phyloP scores from a whole-genome alignment of 2,888 invertebrate genomes.

The Volucella inanis region DNA sequence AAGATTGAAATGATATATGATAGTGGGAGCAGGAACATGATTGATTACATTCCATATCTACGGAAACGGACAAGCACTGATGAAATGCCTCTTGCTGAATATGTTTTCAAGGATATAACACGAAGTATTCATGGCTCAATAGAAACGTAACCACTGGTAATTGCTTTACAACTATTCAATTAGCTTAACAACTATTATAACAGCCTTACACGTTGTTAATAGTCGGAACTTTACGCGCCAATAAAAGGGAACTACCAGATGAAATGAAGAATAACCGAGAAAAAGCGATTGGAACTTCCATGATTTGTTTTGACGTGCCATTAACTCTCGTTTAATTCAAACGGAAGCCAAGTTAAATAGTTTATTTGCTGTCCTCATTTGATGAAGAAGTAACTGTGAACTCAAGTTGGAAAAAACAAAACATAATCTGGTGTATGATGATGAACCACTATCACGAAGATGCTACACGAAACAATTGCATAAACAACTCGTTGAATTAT shows the following conservation, averaged over 20 bases:
- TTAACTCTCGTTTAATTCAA: slow-evolving; percentile 17
- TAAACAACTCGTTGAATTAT: too few relatives aligned
- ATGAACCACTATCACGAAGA: too few relatives aligned
- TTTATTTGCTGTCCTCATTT: not conserved
- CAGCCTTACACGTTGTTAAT: slow-evolving; percentile 1
- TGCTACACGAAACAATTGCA: too few relatives aligned
- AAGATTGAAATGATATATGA: too few relatives aligned
- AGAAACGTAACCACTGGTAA: not conserved
- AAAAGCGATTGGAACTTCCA: not conserved
- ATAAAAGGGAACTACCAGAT: not conserved
- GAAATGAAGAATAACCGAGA: not conserved
- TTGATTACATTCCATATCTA: too few relatives aligned
- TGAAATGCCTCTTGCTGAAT: not conserved
- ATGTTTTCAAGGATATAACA: too few relatives aligned
- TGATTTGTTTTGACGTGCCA: too few relatives aligned
- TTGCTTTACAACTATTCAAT: slow-evolving; percentile 8
- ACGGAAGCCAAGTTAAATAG: not conserved
- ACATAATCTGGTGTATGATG: too few relatives aligned
- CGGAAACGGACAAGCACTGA: too few relatives aligned
- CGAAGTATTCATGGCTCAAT: not conserved
- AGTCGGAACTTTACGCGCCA: not conserved
- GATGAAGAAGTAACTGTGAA: too few relatives aligned
- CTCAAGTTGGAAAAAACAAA: too few relatives aligned
- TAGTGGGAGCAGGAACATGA: too few relatives aligned
- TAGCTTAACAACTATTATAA: not conserved